These are phyloP conservation scores for Chionis minor DNA, from an alignment of 2,113 vertebrate species.

Conservation along the genomic window DNA sequence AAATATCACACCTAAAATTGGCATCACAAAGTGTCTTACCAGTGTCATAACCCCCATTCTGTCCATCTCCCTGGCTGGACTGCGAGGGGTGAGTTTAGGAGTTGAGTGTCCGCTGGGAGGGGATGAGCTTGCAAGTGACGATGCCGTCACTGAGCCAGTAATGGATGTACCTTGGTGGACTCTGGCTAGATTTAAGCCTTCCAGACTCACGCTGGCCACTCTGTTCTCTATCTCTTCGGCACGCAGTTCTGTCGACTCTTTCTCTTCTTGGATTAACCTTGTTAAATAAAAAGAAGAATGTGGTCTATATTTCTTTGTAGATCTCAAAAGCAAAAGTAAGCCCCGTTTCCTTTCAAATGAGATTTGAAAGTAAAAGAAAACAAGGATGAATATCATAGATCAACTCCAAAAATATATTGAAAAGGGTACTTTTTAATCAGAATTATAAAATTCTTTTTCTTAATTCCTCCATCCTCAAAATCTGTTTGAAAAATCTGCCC, in stretches of 20 bases:
- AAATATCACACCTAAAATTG: background rate
- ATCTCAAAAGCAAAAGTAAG: background rate
- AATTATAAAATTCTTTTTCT: background rate
- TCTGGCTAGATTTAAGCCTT: conserved; percentile 93
- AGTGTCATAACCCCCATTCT: conserved; percentile 98
- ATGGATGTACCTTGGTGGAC: conserved; percentile 92
- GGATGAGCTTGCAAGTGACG: conserved; percentile 94
- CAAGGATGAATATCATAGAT: background rate
- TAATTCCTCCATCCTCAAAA: background rate
- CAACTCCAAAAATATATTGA: background rate
- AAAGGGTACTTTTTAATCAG: background rate
- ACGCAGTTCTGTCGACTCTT: conserved; percentile 95
- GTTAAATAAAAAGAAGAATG: background rate
- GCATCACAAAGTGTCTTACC: conserved; percentile 70
- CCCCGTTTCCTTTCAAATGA: background rate
- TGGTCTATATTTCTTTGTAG: background rate
- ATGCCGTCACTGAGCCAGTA: conserved; percentile 93
- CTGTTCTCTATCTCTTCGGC: conserved; percentile 98
- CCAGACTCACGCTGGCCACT: conserved; percentile 95
- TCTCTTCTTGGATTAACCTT: conserved; percentile 98
- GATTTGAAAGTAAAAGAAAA: background rate
- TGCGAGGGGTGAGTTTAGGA: conserved; percentile 93
- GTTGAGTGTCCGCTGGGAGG: conserved; percentile 97
- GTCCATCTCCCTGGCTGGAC: conserved; percentile 94
- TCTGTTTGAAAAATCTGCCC: background rate